Conservation (phyloP, 1,140 invertebrate genomes). For the Monochamus saltuarius region DNA sequence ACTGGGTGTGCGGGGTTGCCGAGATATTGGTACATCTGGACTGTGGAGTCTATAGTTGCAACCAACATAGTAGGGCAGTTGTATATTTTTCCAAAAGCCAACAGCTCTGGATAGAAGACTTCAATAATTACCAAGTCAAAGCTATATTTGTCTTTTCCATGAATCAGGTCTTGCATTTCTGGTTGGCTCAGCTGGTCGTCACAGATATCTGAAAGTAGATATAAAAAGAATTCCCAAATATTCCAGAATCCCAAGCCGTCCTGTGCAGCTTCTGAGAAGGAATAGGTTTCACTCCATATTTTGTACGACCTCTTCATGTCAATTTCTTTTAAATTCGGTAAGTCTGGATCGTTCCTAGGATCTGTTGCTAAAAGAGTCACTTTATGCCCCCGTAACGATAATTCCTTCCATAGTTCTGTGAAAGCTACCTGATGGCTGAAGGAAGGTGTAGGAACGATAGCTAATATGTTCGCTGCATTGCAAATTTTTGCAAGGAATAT, state of each 20-base stretch:
- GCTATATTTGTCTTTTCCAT: conserved; percentile 34
- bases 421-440: conserved; percentile 54
- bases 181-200: conserved; percentile 6
- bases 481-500: too few species aligned
- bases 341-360: conserved; percentile 4
- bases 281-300: not conserved
- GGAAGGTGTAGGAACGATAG: conserved; percentile 44
- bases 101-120: too few species aligned
- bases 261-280: not conserved
- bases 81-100: too few species aligned
- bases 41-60: too few species aligned
- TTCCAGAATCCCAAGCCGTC: not conserved
- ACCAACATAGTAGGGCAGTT: too few species aligned
- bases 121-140: too few species aligned
- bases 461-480: conserved; percentile 45
- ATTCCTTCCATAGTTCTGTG: conserved; percentile 41
- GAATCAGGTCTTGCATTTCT: conserved; percentile 47
- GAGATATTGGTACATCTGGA: conserved; percentile 4
- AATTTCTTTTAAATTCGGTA: conserved; percentile 24
- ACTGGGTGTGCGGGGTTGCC: conserved; percentile 24
- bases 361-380: conserved; percentile 18
- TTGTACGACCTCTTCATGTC: conserved; percentile 1
- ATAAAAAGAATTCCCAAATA: not conserved
- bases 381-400: conserved; percentile 14
- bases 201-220: too few species aligned